Percentiles rank a stretch among this genome's conserved stretches.
Evolutionary conservation across 2,797 vertebrate genomes (phyloP).

Genomic region (Stomatorhinus walkeri): DNA sequence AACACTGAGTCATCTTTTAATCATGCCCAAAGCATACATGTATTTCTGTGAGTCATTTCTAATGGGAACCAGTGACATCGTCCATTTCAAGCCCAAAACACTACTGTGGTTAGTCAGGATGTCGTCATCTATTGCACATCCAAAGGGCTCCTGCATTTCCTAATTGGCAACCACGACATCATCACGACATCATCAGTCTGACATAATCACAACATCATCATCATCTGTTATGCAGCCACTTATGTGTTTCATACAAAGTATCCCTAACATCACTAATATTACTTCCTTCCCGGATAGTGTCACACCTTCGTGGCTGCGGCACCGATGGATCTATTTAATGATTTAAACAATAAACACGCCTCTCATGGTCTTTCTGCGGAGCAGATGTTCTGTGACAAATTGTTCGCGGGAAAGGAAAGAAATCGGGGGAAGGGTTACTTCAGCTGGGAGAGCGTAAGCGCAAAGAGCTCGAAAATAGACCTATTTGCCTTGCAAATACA

Average conservation of each 20-base stretch:
- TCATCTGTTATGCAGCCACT: neutral
- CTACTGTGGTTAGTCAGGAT: neutral
- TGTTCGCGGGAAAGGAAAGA: neutral
- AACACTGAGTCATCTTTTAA: neutral
- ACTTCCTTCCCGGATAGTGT: neutral
- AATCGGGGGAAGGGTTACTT: neutral
- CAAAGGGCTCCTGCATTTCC: neutral
- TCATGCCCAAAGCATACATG: neutral
- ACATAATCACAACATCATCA: neutral
- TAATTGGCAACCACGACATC: neutral
- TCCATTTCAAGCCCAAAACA: neutral
- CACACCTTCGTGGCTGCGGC: neutral
- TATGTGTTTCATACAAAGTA: neutral
- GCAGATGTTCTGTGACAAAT: conserved; percentile 8
- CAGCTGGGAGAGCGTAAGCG: neutral
- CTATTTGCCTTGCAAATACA: conserved; percentile 5
- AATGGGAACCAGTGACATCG: neutral
- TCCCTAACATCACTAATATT: neutral
- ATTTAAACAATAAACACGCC: neutral
- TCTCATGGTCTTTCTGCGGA: neutral
- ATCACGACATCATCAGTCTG: neutral
- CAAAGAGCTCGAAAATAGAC: neutral
- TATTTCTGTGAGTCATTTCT: neutral
- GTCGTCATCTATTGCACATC: neutral
- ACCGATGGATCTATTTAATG: neutral